Base-by-base conservation (phyloP, 37 sponge, comb jelly and placozoan genomes). In the Oopsacas minuta region DNA sequence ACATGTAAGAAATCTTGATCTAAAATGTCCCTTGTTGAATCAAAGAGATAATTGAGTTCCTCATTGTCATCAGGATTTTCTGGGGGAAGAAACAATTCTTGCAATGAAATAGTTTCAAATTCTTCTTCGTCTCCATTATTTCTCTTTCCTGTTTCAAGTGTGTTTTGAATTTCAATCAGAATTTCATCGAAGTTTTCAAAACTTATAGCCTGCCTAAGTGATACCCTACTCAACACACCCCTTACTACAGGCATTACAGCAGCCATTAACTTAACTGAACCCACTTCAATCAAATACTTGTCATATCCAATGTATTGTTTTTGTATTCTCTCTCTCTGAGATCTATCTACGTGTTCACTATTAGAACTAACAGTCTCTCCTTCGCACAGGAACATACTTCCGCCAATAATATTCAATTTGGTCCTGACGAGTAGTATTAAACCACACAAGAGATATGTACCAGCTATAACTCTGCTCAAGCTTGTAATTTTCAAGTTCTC, bases 401-500 rank as follows among this genome's bases (percentile, higher is more conserved):
- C 75, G 3, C 75, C 75, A n/a, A 61, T 61, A 3, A 61, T 25
- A 34, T 61, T 61, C 22, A 61, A 12, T n/a, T 61, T 34, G 3
- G 28, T 12, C 22, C 75, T 61, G 32, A n/a, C 30, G 28, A 61
- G 22, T 7, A 61, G 75, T 5, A n/a, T n/a, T n/a, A 61, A n/a
- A 34, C 75, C 75, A 61, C 75, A 32, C 28, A 61, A 34, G 1
- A 61, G 75, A 61, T 61, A 61, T 7, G 75, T 12, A 3, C 32
- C 75, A 12, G 75, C 5, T 10, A 61, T 61, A 25, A 61, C 22
- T 25, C 75, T 10, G 22, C 28, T 61, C 28, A 61, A 61, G 28
- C 75, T 61, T 7, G 7, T 61, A 34, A 61, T 61, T 61, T 61
- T 61, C 75, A 61, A 61, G 30, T 61, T 61, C 30, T 61, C 75